Conservation (phyloP, 2,797 vertebrate species). For the Clarias laeviceps region DNA sequence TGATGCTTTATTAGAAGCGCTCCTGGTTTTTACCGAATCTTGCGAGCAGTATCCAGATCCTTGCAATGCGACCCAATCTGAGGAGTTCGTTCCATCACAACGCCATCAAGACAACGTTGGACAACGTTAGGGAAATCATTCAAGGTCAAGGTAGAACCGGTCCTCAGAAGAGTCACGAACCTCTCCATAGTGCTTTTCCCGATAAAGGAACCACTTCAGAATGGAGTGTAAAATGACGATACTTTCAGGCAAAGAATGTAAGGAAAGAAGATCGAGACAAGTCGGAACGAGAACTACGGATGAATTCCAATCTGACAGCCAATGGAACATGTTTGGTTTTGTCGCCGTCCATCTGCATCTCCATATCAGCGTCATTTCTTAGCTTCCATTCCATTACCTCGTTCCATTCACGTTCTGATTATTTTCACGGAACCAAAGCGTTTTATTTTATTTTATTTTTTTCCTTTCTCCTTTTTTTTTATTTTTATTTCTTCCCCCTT, state of each 20-base stretch:
- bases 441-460: neutral
- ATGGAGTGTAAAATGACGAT: neutral
- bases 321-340: neutral
- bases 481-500: too few relatives aligned
- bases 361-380: neutral
- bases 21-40: neutral
- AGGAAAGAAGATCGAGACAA: neutral
- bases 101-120: neutral
- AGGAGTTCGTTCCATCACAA: neutral
- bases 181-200: neutral
- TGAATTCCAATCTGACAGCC: neutral
- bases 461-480: neutral
- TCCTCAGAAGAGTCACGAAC: too few relatives aligned
- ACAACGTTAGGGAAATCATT: too few relatives aligned
- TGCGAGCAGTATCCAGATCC: neutral
- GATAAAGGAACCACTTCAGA: neutral
- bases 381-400: constrained; percentile 34
- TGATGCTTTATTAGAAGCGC: neutral
- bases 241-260: too few relatives aligned
- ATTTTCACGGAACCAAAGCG: constrained; percentile 65
- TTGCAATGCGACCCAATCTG: neutral
- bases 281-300: neutral
- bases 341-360: neutral
- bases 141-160: too few relatives aligned
- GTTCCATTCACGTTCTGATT: constrained; percentile 45